Conservation (phyloP, 2,797 vertebrate species). For the Salarias fasciatus region DNA sequence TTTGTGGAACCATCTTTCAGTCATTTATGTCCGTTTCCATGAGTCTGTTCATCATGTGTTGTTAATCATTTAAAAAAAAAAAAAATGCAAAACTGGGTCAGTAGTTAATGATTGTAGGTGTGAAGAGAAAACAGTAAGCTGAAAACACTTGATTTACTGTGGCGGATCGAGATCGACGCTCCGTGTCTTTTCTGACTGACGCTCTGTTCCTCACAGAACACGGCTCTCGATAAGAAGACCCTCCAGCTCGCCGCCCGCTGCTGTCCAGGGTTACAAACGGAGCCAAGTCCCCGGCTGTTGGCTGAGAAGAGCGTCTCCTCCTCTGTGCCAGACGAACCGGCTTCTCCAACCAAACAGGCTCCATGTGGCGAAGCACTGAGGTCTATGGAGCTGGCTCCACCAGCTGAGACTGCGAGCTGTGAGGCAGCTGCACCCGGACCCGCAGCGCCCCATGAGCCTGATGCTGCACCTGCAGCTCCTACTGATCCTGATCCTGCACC, state of each 20-base stretch:
- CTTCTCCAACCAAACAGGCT: conserved; percentile 32
- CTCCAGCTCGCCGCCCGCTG: conserved; percentile 82
- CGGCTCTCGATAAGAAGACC: conserved; percentile 95
- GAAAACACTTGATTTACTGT: neutral
- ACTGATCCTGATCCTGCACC: too few species aligned
- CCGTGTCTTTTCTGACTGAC: conserved; percentile 6
- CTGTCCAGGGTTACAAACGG: conserved; percentile 63
- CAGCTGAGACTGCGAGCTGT: conserved; percentile 5
- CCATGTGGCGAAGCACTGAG: conserved; percentile 2
- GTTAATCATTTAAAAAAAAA: conserved; percentile 28
- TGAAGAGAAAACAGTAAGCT: conserved; percentile 2
- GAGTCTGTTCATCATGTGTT: conserved; percentile 29
- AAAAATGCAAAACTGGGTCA: conserved; percentile 10
- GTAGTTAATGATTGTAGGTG: neutral
- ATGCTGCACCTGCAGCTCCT: too few species aligned
- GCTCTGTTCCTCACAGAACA: conserved; percentile 83
- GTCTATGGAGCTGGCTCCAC: neutral
- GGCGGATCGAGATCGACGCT: conserved; percentile 27
- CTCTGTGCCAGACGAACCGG: too few species aligned
- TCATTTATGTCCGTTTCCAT: conserved; percentile 52
- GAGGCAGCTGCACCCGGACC: too few species aligned
- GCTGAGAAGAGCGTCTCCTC: conserved; percentile 54
- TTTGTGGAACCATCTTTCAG: conserved; percentile 30
- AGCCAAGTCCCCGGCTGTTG: conserved; percentile 11
- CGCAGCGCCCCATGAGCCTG: too few species aligned